Evolutionary conservation across 2,113 vertebrate species (phyloP).

Genomic region (Vireo altiloquus): DNA sequence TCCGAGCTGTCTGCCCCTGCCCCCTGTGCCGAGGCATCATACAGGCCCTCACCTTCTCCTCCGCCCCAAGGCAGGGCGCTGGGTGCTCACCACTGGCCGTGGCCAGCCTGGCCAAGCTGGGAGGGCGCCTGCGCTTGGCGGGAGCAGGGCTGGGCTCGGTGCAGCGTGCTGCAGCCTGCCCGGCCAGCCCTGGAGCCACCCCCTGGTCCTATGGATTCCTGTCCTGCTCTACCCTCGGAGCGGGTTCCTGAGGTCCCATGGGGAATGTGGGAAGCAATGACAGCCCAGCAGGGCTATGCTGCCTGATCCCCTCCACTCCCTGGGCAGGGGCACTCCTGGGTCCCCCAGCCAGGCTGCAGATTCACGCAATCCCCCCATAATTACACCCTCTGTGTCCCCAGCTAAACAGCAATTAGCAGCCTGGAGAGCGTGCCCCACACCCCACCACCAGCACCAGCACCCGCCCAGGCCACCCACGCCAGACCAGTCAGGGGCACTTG

Average conservation of each 20-base stretch:
- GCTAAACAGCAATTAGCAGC: conserved; percentile 49
- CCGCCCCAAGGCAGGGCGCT: not conserved
- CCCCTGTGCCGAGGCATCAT: not conserved
- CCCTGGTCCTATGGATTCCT: not conserved
- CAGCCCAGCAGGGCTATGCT: not conserved
- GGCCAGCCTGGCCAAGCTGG: not conserved
- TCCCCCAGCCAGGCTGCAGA: not conserved
- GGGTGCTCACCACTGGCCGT: not conserved
- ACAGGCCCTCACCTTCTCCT: not conserved
- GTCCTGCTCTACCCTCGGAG: not conserved
- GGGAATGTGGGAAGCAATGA: not conserved
- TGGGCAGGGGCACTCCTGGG: not conserved
- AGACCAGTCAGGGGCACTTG: not conserved
- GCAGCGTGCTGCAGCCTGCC: not conserved
- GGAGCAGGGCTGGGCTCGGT: not conserved
- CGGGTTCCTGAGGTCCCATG: not conserved
- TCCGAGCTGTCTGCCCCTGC: not conserved
- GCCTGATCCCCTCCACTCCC: not conserved
- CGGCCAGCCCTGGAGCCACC: not conserved
- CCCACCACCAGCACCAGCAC: not conserved
- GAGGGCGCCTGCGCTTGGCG: not conserved
- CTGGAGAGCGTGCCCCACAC: not conserved
- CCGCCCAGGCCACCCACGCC: conserved; percentile 33
- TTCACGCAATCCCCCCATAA: not conserved
- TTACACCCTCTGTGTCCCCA: conserved; percentile 21